Conservation (phyloP, 2,797 vertebrate species). For the Karalla daura region DNA sequence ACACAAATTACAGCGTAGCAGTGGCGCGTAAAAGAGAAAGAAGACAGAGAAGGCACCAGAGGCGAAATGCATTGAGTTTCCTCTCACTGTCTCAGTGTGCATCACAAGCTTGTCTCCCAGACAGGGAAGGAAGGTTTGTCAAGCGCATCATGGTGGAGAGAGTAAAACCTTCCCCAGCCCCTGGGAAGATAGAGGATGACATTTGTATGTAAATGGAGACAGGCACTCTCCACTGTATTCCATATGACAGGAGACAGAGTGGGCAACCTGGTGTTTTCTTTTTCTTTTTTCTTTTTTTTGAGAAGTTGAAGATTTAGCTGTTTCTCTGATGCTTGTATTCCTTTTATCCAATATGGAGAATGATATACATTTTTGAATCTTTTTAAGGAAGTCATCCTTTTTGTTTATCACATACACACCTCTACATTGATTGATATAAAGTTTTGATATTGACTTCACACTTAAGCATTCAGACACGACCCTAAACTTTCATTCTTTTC, state of each 20-base stretch:
- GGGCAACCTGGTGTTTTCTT: slow-evolving; percentile 28
- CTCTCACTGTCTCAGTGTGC: slow-evolving; percentile 58
- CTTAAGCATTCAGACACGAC: too few relatives aligned
- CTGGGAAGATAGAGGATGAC: slow-evolving; percentile 72
- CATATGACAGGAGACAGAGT: slow-evolving; percentile 61
- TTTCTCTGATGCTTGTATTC: slow-evolving; percentile 49
- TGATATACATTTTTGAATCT: too few relatives aligned
- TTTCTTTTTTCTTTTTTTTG: slow-evolving; percentile 22
- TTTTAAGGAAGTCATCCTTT: too few relatives aligned
- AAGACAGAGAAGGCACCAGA: slow-evolving; percentile 64
- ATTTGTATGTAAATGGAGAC: slow-evolving; percentile 78
- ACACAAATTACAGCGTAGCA: slow-evolving; percentile 68
- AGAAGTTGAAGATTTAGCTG: slow-evolving; percentile 33
- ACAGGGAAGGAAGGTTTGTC: slow-evolving; percentile 73
- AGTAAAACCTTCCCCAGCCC: slow-evolving; percentile 62
- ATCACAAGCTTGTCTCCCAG: slow-evolving; percentile 73
- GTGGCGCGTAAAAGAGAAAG: slow-evolving; percentile 61
- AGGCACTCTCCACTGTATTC: slow-evolving; percentile 55
- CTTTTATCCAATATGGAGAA: too few relatives aligned
- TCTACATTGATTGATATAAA: too few relatives aligned
- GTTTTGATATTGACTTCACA: too few relatives aligned
- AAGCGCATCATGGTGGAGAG: slow-evolving; percentile 65
- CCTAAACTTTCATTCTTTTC: too few relatives aligned
- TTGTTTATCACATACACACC: too few relatives aligned
- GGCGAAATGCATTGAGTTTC: slow-evolving; percentile 70